Conservation (phyloP, 2,797 vertebrate genomes). For the Halcyon badia region DNA sequence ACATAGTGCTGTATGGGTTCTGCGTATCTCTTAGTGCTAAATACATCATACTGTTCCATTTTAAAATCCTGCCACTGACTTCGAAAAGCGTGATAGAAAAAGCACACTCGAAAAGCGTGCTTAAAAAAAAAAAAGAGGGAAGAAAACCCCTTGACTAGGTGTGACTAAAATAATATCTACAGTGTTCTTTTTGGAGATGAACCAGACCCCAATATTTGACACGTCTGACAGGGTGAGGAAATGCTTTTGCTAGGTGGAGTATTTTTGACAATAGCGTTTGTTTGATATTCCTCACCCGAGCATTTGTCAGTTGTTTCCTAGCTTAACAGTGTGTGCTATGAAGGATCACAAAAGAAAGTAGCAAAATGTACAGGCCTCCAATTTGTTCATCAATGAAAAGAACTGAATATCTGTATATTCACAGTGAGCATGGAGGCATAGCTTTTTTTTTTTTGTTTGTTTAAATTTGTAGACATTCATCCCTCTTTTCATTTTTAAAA, state of each 20-base stretch:
- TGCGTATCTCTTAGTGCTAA: not conserved
- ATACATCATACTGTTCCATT: not conserved
- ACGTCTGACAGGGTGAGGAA: not conserved
- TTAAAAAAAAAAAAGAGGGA: not conserved
- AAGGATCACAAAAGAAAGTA: not conserved
- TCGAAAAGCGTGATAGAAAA: not conserved
- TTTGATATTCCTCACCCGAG: not conserved
- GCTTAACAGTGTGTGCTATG: not conserved
- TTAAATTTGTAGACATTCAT: not conserved
- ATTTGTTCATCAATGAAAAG: not conserved
- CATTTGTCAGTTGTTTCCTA: not conserved
- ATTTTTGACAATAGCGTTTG: not conserved
- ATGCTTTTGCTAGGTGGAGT: not conserved
- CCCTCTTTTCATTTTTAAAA: not conserved
- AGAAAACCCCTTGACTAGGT: not conserved
- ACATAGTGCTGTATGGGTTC: not conserved
- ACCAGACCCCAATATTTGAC: not conserved
- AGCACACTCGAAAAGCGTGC: not conserved
- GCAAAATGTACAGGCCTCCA: not conserved
- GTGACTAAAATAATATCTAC: slow-evolving; percentile 26
- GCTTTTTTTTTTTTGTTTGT: not conserved
- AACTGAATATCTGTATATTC: not conserved
- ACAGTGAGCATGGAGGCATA: not conserved
- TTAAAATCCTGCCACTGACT: not conserved
- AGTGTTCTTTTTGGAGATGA: slow-evolving; percentile 36